phyloP scores from a whole-genome alignment of 2,113 vertebrate species.

The Ploceus nigricollis region DNA sequence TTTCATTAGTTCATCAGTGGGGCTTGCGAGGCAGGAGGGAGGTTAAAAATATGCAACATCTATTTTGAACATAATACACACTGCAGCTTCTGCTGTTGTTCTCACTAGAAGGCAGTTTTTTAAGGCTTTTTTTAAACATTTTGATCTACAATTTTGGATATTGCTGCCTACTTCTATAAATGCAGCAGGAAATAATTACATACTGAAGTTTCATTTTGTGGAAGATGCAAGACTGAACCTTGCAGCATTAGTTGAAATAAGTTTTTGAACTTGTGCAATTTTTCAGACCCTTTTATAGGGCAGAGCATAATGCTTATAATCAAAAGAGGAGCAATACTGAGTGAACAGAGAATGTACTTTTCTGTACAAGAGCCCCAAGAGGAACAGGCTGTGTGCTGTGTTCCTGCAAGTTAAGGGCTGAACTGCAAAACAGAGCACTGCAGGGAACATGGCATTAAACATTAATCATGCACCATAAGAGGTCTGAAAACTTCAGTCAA shows the following conservation, averaged over 20 bases:
- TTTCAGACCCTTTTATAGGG: not conserved
- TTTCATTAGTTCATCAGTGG: not conserved
- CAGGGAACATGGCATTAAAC: not conserved
- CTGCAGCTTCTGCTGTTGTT: not conserved
- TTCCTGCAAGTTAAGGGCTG: not conserved
- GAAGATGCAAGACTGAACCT: not conserved
- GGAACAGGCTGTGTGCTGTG: not conserved
- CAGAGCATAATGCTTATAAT: not conserved
- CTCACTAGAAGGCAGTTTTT: not conserved
- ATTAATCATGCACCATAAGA: not conserved
- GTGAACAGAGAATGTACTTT: not conserved
- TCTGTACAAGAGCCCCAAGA: not conserved
- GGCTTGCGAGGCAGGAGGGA: fast-evolving
- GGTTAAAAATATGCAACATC: not conserved
- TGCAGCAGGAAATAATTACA: not conserved
- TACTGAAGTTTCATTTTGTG: not conserved
- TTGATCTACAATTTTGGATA: not conserved
- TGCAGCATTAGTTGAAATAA: not conserved
- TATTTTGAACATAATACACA: not conserved
- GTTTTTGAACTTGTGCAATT: not conserved
- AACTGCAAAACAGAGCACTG: not conserved
- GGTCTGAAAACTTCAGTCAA: not conserved
- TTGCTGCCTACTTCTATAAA: not conserved
- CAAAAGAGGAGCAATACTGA: not conserved
- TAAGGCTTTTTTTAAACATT: not conserved